Base-by-base conservation (phyloP, 2,888 invertebrate genomes). In the Portevinia maculata region DNA sequence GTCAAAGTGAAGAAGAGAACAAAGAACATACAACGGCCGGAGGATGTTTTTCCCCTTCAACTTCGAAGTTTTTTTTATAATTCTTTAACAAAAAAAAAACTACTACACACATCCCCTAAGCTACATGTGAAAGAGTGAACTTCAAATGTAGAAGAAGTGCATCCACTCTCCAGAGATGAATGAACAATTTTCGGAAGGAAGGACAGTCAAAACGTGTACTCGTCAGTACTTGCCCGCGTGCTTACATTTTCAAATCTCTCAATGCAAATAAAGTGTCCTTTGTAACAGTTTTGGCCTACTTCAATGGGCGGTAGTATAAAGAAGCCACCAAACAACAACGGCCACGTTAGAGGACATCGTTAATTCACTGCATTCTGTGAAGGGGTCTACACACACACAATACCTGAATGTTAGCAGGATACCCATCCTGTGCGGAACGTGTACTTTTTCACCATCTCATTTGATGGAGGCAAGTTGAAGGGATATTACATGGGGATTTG, bases 401-500 rank as follows among this genome's bases (percentile, higher is more conserved):
- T 30, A 70, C 46, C 64, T 39, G n/a, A n/a, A n/a, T n/a, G n/a
- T n/a, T n/a, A n/a, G 44, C 15, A 1, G 32, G 19, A 50, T 30
- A 21, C 41, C 50, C 9, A 19, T 52, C 44, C 21, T 60, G 21
- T 46, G 28, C 55, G 30, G 46, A 52, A 52, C 30, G 15, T 44
- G 46, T 65, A 60, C 59, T 52, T 71, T 46, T 30, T 19, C 59
- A 6, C 30, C 59, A 60, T 60, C 50, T 55, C 67, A 55, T 62
- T 55, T 69, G 28, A n/a, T n/a, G n/a, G n/a, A n/a, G 62, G 39
- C 37, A 13, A 1, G 60, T 79, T 55, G 50, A 53, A 48, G 50
- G n/a, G 34, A 74, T 74, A 79, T 79, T 79, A 79, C 74, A 74
- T 74, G 69, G 28, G 69, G 74, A 79, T 79, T 79, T 79, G 73